Percentiles rank a stretch among this genome's conserved stretches.
Conservation (phyloP, 1,140 invertebrate genomes). For the Leptestheria dahalacensis region DNA sequence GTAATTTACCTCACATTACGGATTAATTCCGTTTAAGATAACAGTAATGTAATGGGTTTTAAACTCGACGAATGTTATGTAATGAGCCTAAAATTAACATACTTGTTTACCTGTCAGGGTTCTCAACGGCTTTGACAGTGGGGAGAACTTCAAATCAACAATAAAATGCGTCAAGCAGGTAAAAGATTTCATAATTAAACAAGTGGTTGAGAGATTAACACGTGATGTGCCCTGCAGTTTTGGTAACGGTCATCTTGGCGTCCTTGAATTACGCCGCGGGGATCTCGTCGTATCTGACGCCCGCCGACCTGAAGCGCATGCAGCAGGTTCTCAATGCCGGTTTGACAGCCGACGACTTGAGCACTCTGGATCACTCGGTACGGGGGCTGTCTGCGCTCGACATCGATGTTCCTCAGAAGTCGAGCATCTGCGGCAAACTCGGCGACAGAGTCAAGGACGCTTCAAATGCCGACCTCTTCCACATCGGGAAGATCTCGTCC, state of each 20-base stretch:
- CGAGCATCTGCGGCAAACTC: slow-evolving; percentile 6
- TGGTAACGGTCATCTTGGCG: not conserved
- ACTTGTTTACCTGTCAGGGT: not conserved
- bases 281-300: slow-evolving; percentile 8
- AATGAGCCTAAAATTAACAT: no score
- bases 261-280: not conserved
- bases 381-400: slow-evolving; percentile 1
- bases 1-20: no score
- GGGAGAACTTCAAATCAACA: not conserved
- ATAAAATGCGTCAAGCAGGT: not conserved
- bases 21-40: no score
- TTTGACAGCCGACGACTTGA: slow-evolving; percentile 2
- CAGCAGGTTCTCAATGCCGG: slow-evolving; percentile 4
- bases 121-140: not conserved
- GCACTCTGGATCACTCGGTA: slow-evolving; percentile 1
- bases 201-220: not conserved
- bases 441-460: not conserved
- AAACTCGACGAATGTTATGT: no score
- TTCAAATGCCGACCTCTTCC: not conserved
- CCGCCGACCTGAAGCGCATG: slow-evolving; percentile 1
- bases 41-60: no score
- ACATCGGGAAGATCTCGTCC: slow-evolving; percentile 1
- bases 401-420: slow-evolving; percentile 4
- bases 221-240: not conserved
- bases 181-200: not conserved